Evolutionary conservation across 2,113 vertebrate species (phyloP).

Genomic region (Sebastes schlegelii): DNA sequence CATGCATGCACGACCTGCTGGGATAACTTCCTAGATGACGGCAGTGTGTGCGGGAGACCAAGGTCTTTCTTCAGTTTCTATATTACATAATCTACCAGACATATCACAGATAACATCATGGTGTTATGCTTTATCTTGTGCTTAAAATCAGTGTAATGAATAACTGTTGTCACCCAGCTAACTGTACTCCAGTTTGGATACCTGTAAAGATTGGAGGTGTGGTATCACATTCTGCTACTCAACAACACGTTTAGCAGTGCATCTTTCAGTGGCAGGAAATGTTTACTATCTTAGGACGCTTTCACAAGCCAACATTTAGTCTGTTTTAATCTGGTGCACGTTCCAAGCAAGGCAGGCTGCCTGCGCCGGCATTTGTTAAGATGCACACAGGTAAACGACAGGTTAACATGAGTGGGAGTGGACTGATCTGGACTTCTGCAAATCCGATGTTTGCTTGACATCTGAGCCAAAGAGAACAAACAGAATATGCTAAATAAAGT

Average conservation of each 20-base stretch:
- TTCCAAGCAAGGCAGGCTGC: too few species aligned
- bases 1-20: not conserved
- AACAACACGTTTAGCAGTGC: not conserved
- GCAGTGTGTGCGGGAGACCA: not conserved
- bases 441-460: too few species aligned
- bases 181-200: not conserved
- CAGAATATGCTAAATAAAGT: too few species aligned
- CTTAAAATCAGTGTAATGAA: slow-evolving; percentile 10
- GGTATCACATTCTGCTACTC: slow-evolving; percentile 24
- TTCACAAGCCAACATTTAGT: too few species aligned
- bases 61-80: slow-evolving; percentile 12
- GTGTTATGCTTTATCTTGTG: slow-evolving; percentile 5
- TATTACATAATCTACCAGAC: not conserved
- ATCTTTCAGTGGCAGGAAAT: not conserved
- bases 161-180: not conserved
- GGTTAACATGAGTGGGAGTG: too few species aligned
- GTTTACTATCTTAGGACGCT: not conserved
- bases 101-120: not conserved
- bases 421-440: too few species aligned
- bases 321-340: too few species aligned
- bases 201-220: not conserved
- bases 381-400: too few species aligned
- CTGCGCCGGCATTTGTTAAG: too few species aligned
- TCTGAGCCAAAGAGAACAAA: too few species aligned
- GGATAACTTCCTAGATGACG: slow-evolving; percentile 4